Evolutionary conservation across 1,140 invertebrate genomes (phyloP).

Genomic region (Phocides pigmalion): DNA sequence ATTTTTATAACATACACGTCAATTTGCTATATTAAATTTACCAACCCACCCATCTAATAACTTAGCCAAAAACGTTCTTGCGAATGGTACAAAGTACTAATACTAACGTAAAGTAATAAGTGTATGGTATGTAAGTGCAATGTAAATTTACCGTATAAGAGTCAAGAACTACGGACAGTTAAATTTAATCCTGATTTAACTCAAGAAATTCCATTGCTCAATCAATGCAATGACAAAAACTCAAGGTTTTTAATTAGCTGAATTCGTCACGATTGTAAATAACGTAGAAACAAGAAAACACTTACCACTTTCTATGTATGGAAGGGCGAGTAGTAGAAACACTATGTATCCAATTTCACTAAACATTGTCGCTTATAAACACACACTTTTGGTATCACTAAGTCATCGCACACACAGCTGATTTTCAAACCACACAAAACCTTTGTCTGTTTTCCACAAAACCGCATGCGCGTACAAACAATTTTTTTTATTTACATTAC

Average conservation of each 20-base stretch:
- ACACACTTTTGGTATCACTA: constrained; percentile 78
- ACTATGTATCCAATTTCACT: constrained; percentile 85
- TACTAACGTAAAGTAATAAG: too few species aligned
- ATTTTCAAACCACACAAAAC: constrained; percentile 84
- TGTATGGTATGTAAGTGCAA: too few species aligned
- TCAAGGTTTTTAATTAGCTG: constrained; percentile 24
- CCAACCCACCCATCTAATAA: too few species aligned
- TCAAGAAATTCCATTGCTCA: constrained; percentile 9
- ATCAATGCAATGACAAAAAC: constrained; percentile 22
- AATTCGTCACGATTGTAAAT: constrained; percentile 20
- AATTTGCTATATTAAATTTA: too few species aligned
- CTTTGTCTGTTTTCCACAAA: constrained; percentile 84
- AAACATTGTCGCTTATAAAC: constrained; percentile 83
- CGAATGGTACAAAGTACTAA: too few species aligned
- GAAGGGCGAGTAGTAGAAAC: constrained; percentile 83
- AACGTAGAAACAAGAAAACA: constrained; percentile 34
- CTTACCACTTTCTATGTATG: constrained; percentile 85
- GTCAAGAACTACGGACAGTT: too few species aligned
- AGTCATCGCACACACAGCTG: constrained; percentile 84
- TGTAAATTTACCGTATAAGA: too few species aligned
- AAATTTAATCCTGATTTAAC: background rate
- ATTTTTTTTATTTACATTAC: constrained; percentile 83
- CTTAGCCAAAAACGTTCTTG: too few species aligned
- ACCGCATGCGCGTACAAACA: constrained; percentile 82
- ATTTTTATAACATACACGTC: too few species aligned